Evolutionary conservation across 23 tunicate species (phyloP), one percentile per base, ranked within the genome.

Genomic region (Diplosoma virens): DNA sequence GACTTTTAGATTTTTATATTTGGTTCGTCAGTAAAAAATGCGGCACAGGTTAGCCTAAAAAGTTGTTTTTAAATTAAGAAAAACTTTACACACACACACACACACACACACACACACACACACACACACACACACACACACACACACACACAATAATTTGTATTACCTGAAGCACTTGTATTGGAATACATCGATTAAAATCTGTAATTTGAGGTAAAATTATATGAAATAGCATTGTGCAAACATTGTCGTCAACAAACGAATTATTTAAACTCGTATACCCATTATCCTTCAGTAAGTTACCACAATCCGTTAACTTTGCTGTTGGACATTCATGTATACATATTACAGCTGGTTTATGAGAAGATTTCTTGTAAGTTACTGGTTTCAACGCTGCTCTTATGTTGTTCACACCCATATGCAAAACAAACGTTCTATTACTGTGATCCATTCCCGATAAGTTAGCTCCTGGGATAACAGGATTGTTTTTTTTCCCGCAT

Each of bases 251-350:
- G 37, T 37, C 22, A 1, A 90, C 32, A 16, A 84, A 26, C 0
- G 52, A 1, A 1, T 33, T 35, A 30, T 52, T 33, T 3, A 61
- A 6, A 29, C 30, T n/a, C n/a, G n/a, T 61, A n/a, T 90, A 90
- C 28, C 85, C 86, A 69, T 90, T 90, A 1, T 55, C 58, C 24
- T 47, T 33, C 0, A 90, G 82, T 0, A 90, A 58, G 6, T 90
- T 67, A 23, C 23, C 45, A 78, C 97, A 90, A 20, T 41, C 63
- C 2, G 74, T 79, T 45, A 79, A 2, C 9, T 41, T 35, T 0
- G 69, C 72, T n/a, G n/a, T n/a, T 21, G 97, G 97, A 53, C 97
- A 90, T 35, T 84, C 85, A 0, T 33, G 65, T 29, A 90, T 90
- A 46, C 97, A 90, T 1, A 89, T 54, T 1, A 60, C 74, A 3